Base-by-base conservation (phyloP, 2,113 vertebrate species). In the Plotosus lineatus region DNA sequence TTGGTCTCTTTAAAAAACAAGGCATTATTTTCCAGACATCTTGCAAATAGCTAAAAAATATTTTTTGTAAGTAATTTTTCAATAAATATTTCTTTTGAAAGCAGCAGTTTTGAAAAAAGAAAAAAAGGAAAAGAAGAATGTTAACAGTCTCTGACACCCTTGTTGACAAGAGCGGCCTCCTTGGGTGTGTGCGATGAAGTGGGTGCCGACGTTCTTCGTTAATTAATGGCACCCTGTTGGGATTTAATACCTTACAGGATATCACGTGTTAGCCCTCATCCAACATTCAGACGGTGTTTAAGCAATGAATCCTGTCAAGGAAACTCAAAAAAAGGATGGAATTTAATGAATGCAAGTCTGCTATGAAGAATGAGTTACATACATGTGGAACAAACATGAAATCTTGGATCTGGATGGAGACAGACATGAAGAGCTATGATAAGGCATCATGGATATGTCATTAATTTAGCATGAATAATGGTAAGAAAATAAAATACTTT, bases 31-130 rank as follows among this genome's bases (percentile, higher is more conserved):
- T 79, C 78, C 87, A 87, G 87, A 87, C 84, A 72, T 87, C 84
- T 88, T 87, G 87, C 88, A 88, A 86, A 88, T 83, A 88, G 88
- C 88, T 88, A 85, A 66, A 88, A 88, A 86, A 87, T 14, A 15
- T 21, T 69, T 11, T 55, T 82, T 82, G 81, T 63, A 48, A 63
- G 23, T 14, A 10, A 58, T 84, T 85, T 83, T 65, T 81, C 82
- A 75, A 83, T 82, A 84, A 84, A 86, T 83, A 86, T 84, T 87
- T 77, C 58, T 85, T 86, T 86, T 84, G 76, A 87, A 89, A 89
- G 86, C 88, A 87, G 87, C 86, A 84, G 82, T 82, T 86, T 69
- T 42, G 65, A 4, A 55, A n/a, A 56, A 56, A 56, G 1, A 56
- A 46, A 28, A n/a, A 28, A 28, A 63, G 11, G 3, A 77, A 80